Evolutionary conservation across 2,113 vertebrate species (phyloP), one percentile per base, ranked within the genome.

Genomic region (Tenrec ecaudatus): DNA sequence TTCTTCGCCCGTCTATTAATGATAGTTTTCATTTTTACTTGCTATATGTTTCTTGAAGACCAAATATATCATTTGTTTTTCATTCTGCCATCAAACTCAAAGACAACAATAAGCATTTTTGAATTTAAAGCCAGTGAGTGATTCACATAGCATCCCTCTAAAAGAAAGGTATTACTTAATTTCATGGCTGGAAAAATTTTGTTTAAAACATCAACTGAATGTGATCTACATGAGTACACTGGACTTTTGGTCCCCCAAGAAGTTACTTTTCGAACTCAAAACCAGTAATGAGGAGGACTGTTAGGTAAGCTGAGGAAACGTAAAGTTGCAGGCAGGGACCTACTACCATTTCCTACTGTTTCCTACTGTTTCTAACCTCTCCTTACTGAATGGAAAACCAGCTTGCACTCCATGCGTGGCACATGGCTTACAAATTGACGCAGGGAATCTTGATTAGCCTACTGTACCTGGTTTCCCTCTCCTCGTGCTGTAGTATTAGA

Each of bases 401-500:
- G 2, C 23, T 82, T 86, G 43, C 31, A 57, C 5, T 17, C 17
- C 31, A 64, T 22, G 47, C 58, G 53, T 15, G 86, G 58, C 10
- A 22, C 10, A 82, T 3, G 47, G 29, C n/a, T 84, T 71, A 60
- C 47, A 68, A 58, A 85, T 75, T 31, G 20, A 36, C 62, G 87
- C 10, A 23, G n/a, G 71, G 90, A 62, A 66, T 0, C 17, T 9
- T 68, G 60, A 80, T 22, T 66, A 83, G 69, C 43, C 60, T 81
- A 58, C 43, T 57, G 58, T 98, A 99, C 99, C 99, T 99, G 98
- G 98, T 99, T 97, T 99, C 99, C 23, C 99, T 98, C 98, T 99
- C 99, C 96, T 99, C 99, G 0, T 99, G 99, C 97, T 99, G 99
- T 31, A 99, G 98, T 81, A 99, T 99, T n/a, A 99, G 98, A 82